Percentiles rank a stretch among this genome's conserved stretches.
These are phyloP conservation scores for Barypeithes pellucidus DNA, from an alignment of 2,888 invertebrate genomes.

Conservation along the genomic window DNA sequence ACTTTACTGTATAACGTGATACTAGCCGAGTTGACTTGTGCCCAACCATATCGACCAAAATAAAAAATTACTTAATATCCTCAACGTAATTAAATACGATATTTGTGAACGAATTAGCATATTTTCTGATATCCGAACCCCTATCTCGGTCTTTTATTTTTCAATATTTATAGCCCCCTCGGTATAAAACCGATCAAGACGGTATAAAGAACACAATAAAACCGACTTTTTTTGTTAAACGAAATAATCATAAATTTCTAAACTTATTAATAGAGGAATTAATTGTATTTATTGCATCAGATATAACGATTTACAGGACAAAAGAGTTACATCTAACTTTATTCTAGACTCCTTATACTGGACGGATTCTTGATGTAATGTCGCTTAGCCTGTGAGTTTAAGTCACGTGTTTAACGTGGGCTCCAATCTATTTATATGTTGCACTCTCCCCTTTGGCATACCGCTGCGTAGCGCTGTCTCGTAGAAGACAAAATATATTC, in stretches of 20 bases:
- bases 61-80: constrained; percentile 59
- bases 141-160: constrained; percentile 39
- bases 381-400: no score
- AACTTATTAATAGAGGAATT: no score
- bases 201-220: constrained; percentile 10
- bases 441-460: no score
- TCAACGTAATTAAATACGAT: constrained; percentile 66
- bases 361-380: no score
- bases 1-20: neutral
- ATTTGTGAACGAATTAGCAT: constrained; percentile 67
- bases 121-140: constrained; percentile 57
- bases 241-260: neutral
- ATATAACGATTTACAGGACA: no score
- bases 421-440: no score
- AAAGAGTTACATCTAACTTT: no score
- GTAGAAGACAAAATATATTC: no score
- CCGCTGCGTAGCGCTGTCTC: no score
- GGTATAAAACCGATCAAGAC: constrained; percentile 34
- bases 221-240: neutral
- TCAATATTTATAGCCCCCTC: constrained; percentile 44
- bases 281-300: no score
- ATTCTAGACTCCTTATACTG: no score
- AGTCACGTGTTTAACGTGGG: no score
- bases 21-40: constrained; percentile 42
- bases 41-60: constrained; percentile 51